Conservation (phyloP, 1,140 invertebrate species). For the Lepidotrigona ventralis region DNA sequence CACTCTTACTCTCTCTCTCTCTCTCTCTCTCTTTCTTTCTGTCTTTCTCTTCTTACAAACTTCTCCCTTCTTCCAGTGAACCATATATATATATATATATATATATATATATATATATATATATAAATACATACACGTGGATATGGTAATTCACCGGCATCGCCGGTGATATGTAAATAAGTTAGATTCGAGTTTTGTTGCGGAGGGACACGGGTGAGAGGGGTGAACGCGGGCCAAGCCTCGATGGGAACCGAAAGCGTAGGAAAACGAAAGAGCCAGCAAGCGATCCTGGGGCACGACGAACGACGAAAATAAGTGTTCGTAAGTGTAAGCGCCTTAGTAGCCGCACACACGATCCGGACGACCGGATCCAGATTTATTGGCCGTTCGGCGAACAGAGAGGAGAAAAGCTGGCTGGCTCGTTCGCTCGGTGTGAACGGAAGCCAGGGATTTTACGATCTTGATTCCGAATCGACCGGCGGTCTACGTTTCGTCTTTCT, state of each 20-base stretch:
- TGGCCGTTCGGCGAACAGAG: conserved; percentile 65
- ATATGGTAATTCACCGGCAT: conserved; percentile 79
- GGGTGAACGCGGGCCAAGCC: conserved; percentile 56
- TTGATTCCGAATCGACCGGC: conserved; percentile 57
- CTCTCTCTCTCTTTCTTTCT: background rate
- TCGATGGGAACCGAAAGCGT: conserved; percentile 75
- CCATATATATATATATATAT: conserved; percentile 40
- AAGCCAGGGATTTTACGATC: conserved; percentile 72
- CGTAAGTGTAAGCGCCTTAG: conserved; percentile 78
- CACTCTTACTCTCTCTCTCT: background rate
- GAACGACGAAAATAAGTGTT: conserved; percentile 38
- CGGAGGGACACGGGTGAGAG: conserved; percentile 37
- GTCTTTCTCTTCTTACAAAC: conserved; percentile 5
- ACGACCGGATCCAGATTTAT: conserved; percentile 77
- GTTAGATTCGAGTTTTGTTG: conserved; percentile 79
- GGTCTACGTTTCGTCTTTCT: conserved; percentile 51
- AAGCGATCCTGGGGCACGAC: conserved; percentile 47
- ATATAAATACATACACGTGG: conserved; percentile 48
- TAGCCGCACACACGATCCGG: conserved; percentile 73
- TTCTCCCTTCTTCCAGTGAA: conserved; percentile 17
- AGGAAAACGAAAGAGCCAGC: conserved; percentile 54
- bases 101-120: conserved; percentile 36
- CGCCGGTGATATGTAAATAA: conserved; percentile 79
- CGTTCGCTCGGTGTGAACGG: conserved; percentile 74
- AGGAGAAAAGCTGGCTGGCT: conserved; percentile 46